Evolutionary conservation across 2,888 invertebrate genomes (phyloP).

Genomic region (Sepioteuthis lessoniana): DNA sequence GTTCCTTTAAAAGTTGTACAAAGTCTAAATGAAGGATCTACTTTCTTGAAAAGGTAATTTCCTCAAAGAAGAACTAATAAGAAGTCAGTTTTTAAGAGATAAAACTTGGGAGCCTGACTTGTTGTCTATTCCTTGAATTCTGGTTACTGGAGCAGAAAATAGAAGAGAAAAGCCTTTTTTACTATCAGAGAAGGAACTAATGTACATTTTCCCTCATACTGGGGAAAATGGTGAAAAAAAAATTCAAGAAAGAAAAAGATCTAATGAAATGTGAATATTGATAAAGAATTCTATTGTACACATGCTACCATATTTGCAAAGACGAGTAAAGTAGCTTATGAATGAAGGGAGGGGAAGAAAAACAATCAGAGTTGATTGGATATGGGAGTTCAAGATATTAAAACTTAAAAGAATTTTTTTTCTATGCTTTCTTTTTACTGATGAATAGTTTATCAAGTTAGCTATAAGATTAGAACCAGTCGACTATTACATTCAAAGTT

Average conservation of each 20-base stretch:
- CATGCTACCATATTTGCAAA: neutral
- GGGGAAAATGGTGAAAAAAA: neutral
- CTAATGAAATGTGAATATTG: neutral
- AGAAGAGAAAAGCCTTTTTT: neutral
- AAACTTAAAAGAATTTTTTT: neutral
- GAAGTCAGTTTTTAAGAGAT: neutral
- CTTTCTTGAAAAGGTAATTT: neutral
- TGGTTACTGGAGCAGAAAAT: neutral
- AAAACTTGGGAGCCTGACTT: neutral
- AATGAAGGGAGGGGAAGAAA: neutral
- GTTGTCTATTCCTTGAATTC: neutral
- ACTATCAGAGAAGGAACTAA: neutral
- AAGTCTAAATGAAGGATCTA: neutral
- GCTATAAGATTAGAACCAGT: neutral
- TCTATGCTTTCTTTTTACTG: neutral
- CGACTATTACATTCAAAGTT: constrained; percentile 1
- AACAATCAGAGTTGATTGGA: neutral
- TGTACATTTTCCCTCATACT: neutral
- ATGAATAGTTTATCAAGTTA: neutral
- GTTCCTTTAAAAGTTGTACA: neutral
- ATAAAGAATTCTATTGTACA: neutral
- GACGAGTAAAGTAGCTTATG: neutral
- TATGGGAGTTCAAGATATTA: neutral
- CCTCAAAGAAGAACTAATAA: neutral
- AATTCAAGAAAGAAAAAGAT: neutral